Evolutionary conservation across 2,797 vertebrate genomes (phyloP).

Genomic region (Selene dorsalis): DNA sequence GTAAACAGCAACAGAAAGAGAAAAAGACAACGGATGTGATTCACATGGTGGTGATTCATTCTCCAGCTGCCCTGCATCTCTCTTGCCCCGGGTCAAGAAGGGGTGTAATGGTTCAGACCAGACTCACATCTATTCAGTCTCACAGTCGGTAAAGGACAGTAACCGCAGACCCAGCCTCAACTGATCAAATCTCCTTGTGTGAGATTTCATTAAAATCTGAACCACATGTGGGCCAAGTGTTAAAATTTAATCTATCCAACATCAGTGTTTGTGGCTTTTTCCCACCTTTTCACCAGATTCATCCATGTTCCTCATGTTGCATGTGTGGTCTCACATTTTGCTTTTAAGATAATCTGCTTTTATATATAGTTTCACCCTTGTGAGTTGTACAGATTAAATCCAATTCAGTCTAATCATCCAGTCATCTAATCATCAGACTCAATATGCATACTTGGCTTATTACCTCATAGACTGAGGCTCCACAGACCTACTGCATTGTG

Average conservation of each 20-base stretch:
- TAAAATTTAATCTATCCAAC: background rate
- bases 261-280: background rate
- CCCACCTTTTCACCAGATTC: background rate
- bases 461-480: background rate
- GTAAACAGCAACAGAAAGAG: constrained; percentile 74
- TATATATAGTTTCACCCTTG: background rate
- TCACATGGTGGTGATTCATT: constrained; percentile 68
- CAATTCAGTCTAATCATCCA: background rate
- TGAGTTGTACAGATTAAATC: background rate
- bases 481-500: background rate
- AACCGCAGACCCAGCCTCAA: constrained; percentile 1
- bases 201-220: constrained; percentile 20
- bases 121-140: constrained; percentile 26
- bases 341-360: background rate
- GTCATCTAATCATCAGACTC: background rate
- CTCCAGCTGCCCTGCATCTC: constrained; percentile 66
- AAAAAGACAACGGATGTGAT: constrained; percentile 70
- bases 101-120: constrained; percentile 52
- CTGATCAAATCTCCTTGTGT: background rate
- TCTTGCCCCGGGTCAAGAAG: constrained; percentile 46
- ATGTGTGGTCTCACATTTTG: background rate
- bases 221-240: constrained; percentile 3
- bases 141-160: constrained; percentile 17
- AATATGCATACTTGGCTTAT: background rate
- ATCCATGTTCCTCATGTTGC: background rate